These are phyloP conservation scores for Drosophila kuntzei DNA, from an alignment of 2,888 invertebrate genomes.

Conservation along the genomic window DNA sequence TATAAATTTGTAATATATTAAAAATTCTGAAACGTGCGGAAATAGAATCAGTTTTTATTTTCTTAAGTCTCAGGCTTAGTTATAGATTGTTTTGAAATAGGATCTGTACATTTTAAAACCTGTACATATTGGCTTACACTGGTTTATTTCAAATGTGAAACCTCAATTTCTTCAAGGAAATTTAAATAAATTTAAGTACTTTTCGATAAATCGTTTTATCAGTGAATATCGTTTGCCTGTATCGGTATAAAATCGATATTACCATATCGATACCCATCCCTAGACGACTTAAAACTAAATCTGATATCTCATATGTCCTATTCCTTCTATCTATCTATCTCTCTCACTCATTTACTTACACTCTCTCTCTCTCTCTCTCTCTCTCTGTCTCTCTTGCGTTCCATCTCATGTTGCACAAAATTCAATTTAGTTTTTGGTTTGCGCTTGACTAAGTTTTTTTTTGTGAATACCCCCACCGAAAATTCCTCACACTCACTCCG, in stretches of 20 bases:
- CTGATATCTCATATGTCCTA: constrained; percentile 29
- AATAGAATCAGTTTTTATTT: too few relatives aligned
- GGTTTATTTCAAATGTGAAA: too few relatives aligned
- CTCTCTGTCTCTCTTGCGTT: not conserved
- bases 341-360: not conserved
- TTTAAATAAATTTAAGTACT: too few relatives aligned
- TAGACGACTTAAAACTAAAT: constrained; percentile 29
- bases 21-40: too few relatives aligned
- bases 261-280: not conserved
- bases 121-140: too few relatives aligned
- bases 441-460: constrained; percentile 72
- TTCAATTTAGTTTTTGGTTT: constrained; percentile 79
- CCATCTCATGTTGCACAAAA: constrained; percentile 58
- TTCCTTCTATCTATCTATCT: constrained; percentile 3
- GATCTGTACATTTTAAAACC: too few relatives aligned
- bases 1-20: too few relatives aligned
- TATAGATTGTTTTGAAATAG: too few relatives aligned
- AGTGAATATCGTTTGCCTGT: not conserved
- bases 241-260: not conserved
- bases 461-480: constrained; percentile 1
- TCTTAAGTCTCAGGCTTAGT: too few relatives aligned
- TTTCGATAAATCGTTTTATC: too few relatives aligned
- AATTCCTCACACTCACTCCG: not conserved
- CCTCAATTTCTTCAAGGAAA: too few relatives aligned
- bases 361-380: not conserved